Conservation (phyloP, 2,113 vertebrate species). For the Sebastes schlegelii region DNA sequence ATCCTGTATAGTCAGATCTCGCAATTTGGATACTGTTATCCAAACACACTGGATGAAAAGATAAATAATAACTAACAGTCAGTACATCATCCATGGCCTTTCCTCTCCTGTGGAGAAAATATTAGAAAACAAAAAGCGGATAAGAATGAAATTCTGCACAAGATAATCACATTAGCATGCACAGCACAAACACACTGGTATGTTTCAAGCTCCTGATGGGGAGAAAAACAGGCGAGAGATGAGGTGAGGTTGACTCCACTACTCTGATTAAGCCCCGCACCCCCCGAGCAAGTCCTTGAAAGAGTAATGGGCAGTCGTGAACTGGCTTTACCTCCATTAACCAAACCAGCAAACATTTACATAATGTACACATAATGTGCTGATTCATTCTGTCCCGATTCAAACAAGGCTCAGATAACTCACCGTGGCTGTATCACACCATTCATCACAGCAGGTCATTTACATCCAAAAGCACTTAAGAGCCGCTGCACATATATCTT, state of each 20-base stretch:
- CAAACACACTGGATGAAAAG: slow-evolving; percentile 1
- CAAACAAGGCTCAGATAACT: slow-evolving; percentile 74
- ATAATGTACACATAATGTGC: slow-evolving; percentile 81
- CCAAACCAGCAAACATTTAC: slow-evolving; percentile 78
- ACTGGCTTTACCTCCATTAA: slow-evolving; percentile 79
- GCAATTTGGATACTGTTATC: slow-evolving; percentile 7
- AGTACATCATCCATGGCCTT: slow-evolving; percentile 33
- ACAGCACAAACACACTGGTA: slow-evolving; percentile 39
- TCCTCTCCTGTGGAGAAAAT: slow-evolving; percentile 12
- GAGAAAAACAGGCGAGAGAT: slow-evolving; percentile 46
- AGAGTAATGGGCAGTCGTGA: slow-evolving; percentile 79
- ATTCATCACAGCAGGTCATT: slow-evolving; percentile 76
- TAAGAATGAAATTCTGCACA: slow-evolving; percentile 39
- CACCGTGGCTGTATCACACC: slow-evolving; percentile 53
- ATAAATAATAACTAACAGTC: slow-evolving; percentile 32
- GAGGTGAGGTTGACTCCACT: slow-evolving; percentile 60
- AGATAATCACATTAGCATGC: slow-evolving; percentile 66
- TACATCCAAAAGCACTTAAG: slow-evolving; percentile 79
- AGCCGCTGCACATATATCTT: slow-evolving; percentile 55
- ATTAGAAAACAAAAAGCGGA: slow-evolving; percentile 35
- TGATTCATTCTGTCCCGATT: slow-evolving; percentile 77
- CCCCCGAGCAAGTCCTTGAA: slow-evolving; percentile 72
- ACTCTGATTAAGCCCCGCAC: slow-evolving; percentile 62
- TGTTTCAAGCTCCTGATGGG: slow-evolving; percentile 53
- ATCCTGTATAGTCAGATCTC: background rate